Conservation (phyloP, 2,797 vertebrate species). For the Anguilla obscura region DNA sequence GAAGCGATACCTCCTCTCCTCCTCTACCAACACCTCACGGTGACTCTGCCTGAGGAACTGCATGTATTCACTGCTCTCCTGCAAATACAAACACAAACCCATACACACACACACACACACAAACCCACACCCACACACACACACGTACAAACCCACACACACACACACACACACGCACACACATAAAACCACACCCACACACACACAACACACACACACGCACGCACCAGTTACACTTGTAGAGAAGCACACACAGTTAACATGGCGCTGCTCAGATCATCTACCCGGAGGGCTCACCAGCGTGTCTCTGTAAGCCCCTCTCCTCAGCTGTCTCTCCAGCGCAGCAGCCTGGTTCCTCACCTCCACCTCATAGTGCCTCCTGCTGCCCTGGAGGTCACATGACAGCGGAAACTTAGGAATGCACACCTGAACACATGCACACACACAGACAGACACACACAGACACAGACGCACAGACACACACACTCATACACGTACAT, state of each 20-base stretch:
- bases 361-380: conserved; percentile 88
- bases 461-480: conserved; percentile 10
- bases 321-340: conserved; percentile 84
- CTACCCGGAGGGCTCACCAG: conserved; percentile 68
- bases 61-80: conserved; percentile 90
- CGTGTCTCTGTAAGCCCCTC: conserved; percentile 82
- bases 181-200: conserved; percentile 24
- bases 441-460: background rate
- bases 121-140: conserved; percentile 28
- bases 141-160: conserved; percentile 10
- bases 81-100: conserved; percentile 34
- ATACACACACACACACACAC: conserved; percentile 18
- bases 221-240: background rate
- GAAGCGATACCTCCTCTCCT: conserved; percentile 93
- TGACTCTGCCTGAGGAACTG: conserved; percentile 87
- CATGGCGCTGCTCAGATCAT: background rate
- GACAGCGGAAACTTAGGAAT: background rate
- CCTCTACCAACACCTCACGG: conserved; percentile 86
- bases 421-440: conserved; percentile 21
- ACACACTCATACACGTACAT: background rate
- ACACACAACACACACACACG: conserved; percentile 27
- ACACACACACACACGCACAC: conserved; percentile 18
- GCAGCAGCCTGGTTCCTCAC: conserved; percentile 82
- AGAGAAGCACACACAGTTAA: background rate
- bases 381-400: conserved; percentile 77